Conservation (phyloP, 1,140 invertebrate species). For the Anastrepha ludens region DNA sequence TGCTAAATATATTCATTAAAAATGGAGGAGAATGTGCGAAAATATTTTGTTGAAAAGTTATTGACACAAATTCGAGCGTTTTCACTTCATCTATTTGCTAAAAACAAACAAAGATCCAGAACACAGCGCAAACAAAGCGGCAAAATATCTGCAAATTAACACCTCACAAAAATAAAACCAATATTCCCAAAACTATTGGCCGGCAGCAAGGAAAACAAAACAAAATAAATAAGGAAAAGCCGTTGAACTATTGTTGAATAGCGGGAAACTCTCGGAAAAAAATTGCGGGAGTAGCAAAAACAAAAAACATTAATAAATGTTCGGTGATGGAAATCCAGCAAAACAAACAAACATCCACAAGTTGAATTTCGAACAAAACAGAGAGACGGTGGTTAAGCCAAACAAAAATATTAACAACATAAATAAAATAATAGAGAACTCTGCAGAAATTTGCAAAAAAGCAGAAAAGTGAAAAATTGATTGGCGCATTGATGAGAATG, state of each 20-base stretch:
- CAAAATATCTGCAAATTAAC: conserved; percentile 45
- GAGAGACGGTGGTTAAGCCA: neutral
- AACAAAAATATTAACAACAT: neutral
- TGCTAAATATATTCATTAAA: too few relatives aligned
- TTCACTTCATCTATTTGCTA: neutral
- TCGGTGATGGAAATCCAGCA: conserved; percentile 18
- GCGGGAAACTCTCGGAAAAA: neutral
- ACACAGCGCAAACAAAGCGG: neutral
- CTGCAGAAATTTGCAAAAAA: neutral
- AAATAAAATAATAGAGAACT: neutral
- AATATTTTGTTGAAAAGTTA: neutral
- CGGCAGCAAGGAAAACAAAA: neutral
- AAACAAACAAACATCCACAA: conserved; percentile 11
- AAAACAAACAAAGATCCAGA: neutral
- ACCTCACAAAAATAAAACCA: conserved; percentile 33
- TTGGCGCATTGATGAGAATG: neutral
- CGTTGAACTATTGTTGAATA: neutral
- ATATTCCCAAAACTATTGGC: conserved; percentile 31
- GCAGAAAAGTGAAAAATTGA: neutral
- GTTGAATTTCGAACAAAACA: neutral
- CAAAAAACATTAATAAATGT: neutral
- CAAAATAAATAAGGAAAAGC: neutral
- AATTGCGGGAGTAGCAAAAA: neutral
- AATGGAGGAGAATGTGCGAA: too few relatives aligned
- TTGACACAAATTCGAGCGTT: neutral